Evolutionary conservation across 1,140 invertebrate species (phyloP), one percentile per base, ranked within the genome.

Genomic region (Drosophila auraria): DNA sequence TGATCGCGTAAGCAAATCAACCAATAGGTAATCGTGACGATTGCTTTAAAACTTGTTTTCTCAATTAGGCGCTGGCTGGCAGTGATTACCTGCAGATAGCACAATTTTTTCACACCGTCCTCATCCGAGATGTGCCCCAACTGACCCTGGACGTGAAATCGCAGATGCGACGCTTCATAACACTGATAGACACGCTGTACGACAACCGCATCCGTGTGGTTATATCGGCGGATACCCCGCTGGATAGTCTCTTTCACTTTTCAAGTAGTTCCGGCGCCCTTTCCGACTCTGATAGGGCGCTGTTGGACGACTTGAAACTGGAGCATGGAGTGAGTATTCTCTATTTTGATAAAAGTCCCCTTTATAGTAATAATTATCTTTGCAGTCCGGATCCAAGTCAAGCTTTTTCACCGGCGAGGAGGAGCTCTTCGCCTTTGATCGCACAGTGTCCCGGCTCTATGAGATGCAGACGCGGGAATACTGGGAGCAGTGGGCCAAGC

Each of bases 361-460:
- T n/a, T 57, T 40, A 4, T 12, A 11, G 9, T 11, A 36, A 0
- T 40, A n/a, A 45, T 8, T 23, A 25, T n/a, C 2, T 12, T 44
- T 23, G 9, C 30, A 81, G 73, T 50, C 74, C 2, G 65, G 56
- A 3, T 72, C 80, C 1, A 50, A 83, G 93, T 96, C 97, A 8
- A 98, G 96, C 91, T 96, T 99, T 79, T 99, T 99, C 89, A 99
- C 97, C 27, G 98, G 98, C 0, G 97, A 99, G 92, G 99, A 99
- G 93, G 99, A 99, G 94, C 94, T 98, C 63, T 99, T 99, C 94
- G 98, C 99, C 9, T 99, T 98, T 93, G 97, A 99, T 78, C 94
- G 99, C 64, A 99, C 98, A 17, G 93, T 99, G 14, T 99, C 98
- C 0, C 94, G 99, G 57, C 94, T 99, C 25, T 95, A 96, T 56